These are phyloP conservation scores for Drosophila flavopinicola DNA, from an alignment of 2,888 invertebrate genomes.

Conservation along the genomic window DNA sequence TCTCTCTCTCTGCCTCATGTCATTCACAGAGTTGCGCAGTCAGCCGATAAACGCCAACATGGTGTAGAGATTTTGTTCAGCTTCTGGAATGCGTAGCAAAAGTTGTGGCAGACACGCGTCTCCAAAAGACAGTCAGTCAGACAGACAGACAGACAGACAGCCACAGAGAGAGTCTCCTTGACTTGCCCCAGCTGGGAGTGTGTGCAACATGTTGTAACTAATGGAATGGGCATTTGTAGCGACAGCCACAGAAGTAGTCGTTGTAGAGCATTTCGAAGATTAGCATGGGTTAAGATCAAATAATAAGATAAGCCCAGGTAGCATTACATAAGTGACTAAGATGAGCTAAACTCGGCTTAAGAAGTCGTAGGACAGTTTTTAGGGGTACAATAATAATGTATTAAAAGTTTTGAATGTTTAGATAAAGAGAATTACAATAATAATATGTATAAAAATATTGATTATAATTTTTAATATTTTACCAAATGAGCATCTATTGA, in stretches of 20 bases:
- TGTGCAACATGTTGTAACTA: constrained; percentile 73
- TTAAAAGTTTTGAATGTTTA: too few relatives aligned
- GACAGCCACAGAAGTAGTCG: constrained; percentile 66
- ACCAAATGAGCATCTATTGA: too few relatives aligned
- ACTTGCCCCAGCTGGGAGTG: constrained; percentile 16
- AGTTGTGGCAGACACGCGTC: constrained; percentile 65
- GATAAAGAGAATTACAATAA: too few relatives aligned
- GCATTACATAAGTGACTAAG: not conserved
- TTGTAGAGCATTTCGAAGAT: constrained; percentile 21
- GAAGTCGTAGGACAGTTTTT: not conserved
- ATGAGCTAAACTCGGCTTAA: constrained; percentile 4
- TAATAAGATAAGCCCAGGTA: not conserved
- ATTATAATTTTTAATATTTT: too few relatives aligned
- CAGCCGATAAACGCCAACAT: constrained; percentile 73
- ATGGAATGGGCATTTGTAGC: constrained; percentile 74
- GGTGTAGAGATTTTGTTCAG: constrained; percentile 82
- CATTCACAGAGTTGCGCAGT: constrained; percentile 59
- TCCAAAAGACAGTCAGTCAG: constrained; percentile 32
- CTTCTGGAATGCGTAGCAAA: constrained; percentile 83
- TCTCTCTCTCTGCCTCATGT: constrained; percentile 36
- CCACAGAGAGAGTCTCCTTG: constrained; percentile 25
- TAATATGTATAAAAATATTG: too few relatives aligned
- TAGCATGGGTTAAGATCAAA: constrained; percentile 7
- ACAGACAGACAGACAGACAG: constrained; percentile 35
- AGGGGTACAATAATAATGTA: too few relatives aligned